Evolutionary conservation across 2,888 invertebrate species (phyloP).

Genomic region (Panopea generosa): DNA sequence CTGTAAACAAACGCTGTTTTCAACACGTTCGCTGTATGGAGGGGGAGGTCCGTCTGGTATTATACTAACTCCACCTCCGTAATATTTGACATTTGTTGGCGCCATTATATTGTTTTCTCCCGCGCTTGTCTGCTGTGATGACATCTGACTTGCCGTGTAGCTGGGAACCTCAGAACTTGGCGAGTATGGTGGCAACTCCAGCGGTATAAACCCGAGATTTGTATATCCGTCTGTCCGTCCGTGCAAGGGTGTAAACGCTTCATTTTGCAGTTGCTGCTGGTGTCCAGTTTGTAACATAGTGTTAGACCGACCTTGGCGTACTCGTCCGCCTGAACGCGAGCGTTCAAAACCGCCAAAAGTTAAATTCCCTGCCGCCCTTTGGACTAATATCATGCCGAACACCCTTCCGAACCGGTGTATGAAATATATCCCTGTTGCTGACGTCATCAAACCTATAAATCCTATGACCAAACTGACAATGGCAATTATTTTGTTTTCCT

Average conservation of each 20-base stretch:
- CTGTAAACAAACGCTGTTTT: too few species aligned
- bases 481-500: constrained; percentile 37
- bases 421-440: constrained; percentile 28
- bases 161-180: background rate
- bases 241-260: background rate
- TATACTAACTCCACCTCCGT: too few species aligned
- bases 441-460: constrained; percentile 11
- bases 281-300: background rate
- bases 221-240: constrained; percentile 17
- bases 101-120: too few species aligned
- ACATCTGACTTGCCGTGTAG: too few species aligned
- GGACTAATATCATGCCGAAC: constrained; percentile 27
- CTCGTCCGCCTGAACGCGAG: too few species aligned
- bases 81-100: too few species aligned
- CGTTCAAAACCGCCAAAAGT: too few species aligned
- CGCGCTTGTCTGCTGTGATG: too few species aligned
- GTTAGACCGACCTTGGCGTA: too few species aligned
- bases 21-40: background rate
- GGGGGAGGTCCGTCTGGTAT: background rate
- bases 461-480: constrained; percentile 28
- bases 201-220: constrained; percentile 47
- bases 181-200: constrained; percentile 4
- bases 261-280: constrained; percentile 1
- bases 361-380: too few species aligned
- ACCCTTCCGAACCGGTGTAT: constrained; percentile 39